Base-by-base conservation (phyloP, 2,888 invertebrate species). In the Diachrysia chrysitis region DNA sequence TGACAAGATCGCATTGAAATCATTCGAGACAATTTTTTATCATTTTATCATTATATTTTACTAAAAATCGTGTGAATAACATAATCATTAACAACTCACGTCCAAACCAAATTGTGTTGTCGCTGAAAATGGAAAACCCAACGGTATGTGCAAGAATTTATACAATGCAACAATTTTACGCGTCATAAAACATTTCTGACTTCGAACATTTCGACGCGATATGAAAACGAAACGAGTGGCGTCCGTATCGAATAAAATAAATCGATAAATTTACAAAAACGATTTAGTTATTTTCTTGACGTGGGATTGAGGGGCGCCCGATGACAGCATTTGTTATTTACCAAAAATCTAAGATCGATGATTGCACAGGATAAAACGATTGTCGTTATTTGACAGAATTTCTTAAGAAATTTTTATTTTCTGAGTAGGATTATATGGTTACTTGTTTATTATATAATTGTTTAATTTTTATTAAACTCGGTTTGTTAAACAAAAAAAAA, bases 151-250 rank as follows among this genome's bases (percentile, higher is more conserved):
- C 84, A 86, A 82, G 88, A 86, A 87, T 88, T 84, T 81, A 86
- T 86, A 93, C 90, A 93, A 93, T 90, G 86, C 88, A 87, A 85
- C 93, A 91, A 95, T 95, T 95, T 95, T 93, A 95, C 93, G 95
- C 90, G 88, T 90, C 94, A 95, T 95, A 95, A 95, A 93, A 92
- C 89, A 93, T 88, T 86, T 83, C 85, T 84, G 87, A 84, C 88
- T 91, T 88, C 87, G 83, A 89, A 89, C 89, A 89, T 65, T 88
- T 86, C 86, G 85, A 89, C 86, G 81, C 85, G 86, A 90, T 89
- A 89, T 87, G 86, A 86, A 89, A 90, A 89, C 88, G 87, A 88
- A 90, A 87, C 89, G 87, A 86, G 79, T 89, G 93, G 92, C 92
- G 89, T 87, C 90, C 93, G 92, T 90, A 88, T 89, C 93, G 93